phyloP scores from a whole-genome alignment of 2,797 vertebrate genomes.

The Thunnus albacares region DNA sequence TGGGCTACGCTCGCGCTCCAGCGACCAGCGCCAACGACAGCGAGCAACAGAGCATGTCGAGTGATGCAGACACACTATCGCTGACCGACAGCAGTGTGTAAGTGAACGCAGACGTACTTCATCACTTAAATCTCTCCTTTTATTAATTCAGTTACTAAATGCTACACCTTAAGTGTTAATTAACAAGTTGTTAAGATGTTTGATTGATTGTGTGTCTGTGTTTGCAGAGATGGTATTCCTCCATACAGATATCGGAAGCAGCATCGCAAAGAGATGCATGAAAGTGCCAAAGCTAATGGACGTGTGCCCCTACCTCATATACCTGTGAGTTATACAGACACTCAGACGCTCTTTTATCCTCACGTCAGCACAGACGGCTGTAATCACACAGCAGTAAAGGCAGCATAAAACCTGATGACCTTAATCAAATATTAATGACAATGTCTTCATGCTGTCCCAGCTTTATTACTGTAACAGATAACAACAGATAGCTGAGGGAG shows the following conservation, averaged over 20 bases:
- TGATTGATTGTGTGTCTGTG: slow-evolving; percentile 19
- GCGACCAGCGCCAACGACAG: slow-evolving; percentile 97
- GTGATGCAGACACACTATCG: slow-evolving; percentile 95
- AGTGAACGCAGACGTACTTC: slow-evolving; percentile 70
- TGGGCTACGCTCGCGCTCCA: slow-evolving; percentile 93
- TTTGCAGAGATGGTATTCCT: slow-evolving; percentile 92
- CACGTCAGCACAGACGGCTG: slow-evolving; percentile 48
- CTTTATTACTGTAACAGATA: background rate
- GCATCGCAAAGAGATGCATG: slow-evolving; percentile 97
- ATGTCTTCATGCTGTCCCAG: background rate
- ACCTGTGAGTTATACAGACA: slow-evolving; percentile 87
- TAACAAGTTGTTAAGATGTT: background rate
- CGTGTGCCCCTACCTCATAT: slow-evolving; percentile 97
- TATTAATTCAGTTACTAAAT: too few species aligned
- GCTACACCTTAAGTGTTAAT: background rate
- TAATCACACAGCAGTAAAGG: slow-evolving; percentile 72
- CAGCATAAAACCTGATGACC: background rate
- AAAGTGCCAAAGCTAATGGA: slow-evolving; percentile 97
- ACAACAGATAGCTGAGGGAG: background rate
- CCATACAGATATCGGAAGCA: slow-evolving; percentile 94
- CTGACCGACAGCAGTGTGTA: slow-evolving; percentile 97
- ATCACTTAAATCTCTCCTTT: background rate
- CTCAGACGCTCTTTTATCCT: background rate
- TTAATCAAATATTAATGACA: background rate
- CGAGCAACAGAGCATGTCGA: slow-evolving; percentile 98